Evolutionary conservation across 2,113 vertebrate genomes (phyloP), one percentile per base, ranked within the genome.

Genomic region (Rynchops niger): DNA sequence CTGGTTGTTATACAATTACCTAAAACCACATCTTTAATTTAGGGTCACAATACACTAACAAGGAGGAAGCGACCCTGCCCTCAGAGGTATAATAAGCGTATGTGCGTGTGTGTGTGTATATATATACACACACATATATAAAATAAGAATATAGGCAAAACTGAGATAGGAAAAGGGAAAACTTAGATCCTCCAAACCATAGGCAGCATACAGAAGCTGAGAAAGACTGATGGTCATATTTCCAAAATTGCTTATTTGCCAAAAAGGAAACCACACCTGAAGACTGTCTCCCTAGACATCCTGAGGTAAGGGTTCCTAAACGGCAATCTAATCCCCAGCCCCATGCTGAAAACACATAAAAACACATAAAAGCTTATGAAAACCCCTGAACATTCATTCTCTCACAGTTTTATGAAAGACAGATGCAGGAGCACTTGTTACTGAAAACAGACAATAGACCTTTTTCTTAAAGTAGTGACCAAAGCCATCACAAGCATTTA

Each of bases 271-370:
- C 6, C 18, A 69, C 36, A 40, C 11, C 21, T 67, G 62, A 88
- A 42, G 45, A 81, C 26, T 47, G 18, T 26, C 65, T 96, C 58
- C 52, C 5, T 40, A 70, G 45, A 73, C 9, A 61, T 45, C 36
- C 13, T 59, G 32, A 55, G 11, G 17, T 52, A 72, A 80, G 5
- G 13, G 18, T 2, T 81, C 49, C 27, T 73, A 53, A 61, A 23
- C 0, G 1, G 32, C n/a, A 34, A n/a, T 32, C 49, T 58, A 58
- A 78, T n/a, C 7, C 21, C 11, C 14, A 52, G 3, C 5, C 6
- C 9, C 8, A 45, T 17, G 18, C 15, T 69, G n/a, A 85, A 93
- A 81, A 47, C 6, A 66, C 50, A 52, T 5, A 56, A 85, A 90
- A 81, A 47, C 6, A 66, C 56, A 52, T 3, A 56, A 69, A 66